Base-by-base conservation (phyloP, 1,140 invertebrate species). In the Planococcus citri region DNA sequence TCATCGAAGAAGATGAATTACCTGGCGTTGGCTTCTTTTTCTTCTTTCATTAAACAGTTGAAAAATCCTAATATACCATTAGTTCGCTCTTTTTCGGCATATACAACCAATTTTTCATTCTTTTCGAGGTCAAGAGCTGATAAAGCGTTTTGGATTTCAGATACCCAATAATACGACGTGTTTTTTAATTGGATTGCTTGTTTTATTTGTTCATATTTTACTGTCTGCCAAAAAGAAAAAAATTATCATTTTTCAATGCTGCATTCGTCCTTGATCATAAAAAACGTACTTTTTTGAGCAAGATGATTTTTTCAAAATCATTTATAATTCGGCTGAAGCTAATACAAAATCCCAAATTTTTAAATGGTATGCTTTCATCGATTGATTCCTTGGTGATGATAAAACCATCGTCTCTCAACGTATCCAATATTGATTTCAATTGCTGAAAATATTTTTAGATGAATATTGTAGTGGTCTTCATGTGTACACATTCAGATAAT, bases 51-150 rank as follows among this genome's bases (percentile, higher is more conserved):
- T 0, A 91, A 72, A 75, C 88, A 91, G 67, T 90, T 90, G 0
- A 87, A 82, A n/a, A 97, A 78, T 12, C 95, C 95, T 21, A 96
- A 74, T 21, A 95, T 79, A 27, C 95, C 95, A 79, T 83, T 90
- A 0, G 83, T 76, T n/a, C 77, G 77, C 71, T 87, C 84, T 72
- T 83, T 82, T 77, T 86, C 82, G 6, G 81, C 79, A 57, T 85
- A 83, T 0, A 88, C 73, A 8, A 88, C 75, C 20, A 86, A 73
- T 73, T 76, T 76, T 14, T 73, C 33, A 1, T 70, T 69, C 41
- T 73, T 73, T 37, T 76, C 73, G 61, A 80, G 76, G 60, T 82
- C 79, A 1, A 79, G 78, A 73, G 82, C 80, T 72, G 84, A 82
- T 1, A 85, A 74, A 12, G 80, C 78, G 61, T 81, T 80, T 75